These are phyloP conservation scores for Glaucidium brasilianum DNA, from an alignment of 2,113 vertebrate species.

Conservation along the genomic window DNA sequence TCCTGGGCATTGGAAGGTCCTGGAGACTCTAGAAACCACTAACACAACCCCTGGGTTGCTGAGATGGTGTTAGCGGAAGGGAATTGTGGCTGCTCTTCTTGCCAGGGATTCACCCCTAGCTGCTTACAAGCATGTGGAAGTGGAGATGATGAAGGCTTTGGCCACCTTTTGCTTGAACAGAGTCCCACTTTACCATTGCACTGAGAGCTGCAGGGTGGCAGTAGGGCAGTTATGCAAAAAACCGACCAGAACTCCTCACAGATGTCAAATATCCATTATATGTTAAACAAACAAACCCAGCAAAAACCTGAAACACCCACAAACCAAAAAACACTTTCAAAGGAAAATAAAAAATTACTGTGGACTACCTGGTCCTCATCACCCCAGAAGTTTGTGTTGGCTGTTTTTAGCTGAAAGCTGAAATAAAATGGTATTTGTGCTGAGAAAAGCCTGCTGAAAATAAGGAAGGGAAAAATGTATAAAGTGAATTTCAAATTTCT, in stretches of 20 bases:
- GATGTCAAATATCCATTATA: neutral
- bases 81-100: neutral
- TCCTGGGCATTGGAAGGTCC: neutral
- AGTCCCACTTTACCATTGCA: neutral
- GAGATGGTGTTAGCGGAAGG: neutral
- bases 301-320: neutral
- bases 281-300: neutral
- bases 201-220: neutral
- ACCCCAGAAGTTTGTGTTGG: neutral
- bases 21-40: neutral
- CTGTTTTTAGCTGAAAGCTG: neutral
- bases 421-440: neutral
- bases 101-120: neutral
- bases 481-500: neutral
- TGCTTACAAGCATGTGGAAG: neutral
- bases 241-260: neutral
- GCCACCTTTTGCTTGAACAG: neutral
- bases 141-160: neutral
- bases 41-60: neutral
- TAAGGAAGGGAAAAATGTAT: neutral
- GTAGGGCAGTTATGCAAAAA: neutral
- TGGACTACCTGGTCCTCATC: neutral
- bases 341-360: neutral
- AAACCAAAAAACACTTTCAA: neutral
- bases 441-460: neutral